phyloP scores from a whole-genome alignment of 2,113 vertebrate genomes.

The Vulpes lagopus region DNA sequence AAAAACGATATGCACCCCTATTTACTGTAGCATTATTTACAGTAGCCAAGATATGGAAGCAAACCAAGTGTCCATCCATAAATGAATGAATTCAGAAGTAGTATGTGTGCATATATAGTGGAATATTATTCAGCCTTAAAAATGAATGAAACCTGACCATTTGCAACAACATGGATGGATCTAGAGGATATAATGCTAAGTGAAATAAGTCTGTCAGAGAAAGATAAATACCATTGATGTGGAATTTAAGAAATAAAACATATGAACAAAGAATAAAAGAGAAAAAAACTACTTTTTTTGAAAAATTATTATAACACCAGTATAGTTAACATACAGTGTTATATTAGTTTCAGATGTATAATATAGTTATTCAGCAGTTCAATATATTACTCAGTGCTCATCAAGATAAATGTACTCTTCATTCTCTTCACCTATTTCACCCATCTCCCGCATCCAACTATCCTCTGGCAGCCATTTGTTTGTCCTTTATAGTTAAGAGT shows the following conservation, averaged over 20 bases:
- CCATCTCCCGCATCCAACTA: not conserved
- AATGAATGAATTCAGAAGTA: not conserved
- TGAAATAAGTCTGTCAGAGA: not conserved
- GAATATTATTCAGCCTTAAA: not conserved
- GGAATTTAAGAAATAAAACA: not conserved
- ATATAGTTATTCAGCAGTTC: not conserved
- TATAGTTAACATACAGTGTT: not conserved
- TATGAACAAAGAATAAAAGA: not conserved
- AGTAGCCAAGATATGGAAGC: not conserved
- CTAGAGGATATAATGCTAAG: not conserved
- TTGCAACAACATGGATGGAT: not conserved
- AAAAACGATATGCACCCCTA: not conserved
- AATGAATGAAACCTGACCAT: not conserved
- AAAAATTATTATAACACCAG: not conserved
- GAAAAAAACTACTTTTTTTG: not conserved
- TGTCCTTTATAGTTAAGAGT: not conserved
- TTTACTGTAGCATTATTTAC: not conserved
- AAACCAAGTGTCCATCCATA: not conserved
- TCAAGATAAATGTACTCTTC: not conserved
- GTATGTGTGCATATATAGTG: not conserved
- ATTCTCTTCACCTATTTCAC: not conserved
- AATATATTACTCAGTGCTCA: not conserved
- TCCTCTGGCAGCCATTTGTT: not conserved
- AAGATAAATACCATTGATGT: not conserved
- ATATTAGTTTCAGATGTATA: not conserved